phyloP scores from a whole-genome alignment of 1,140 invertebrate species.

The Ips typographus region DNA sequence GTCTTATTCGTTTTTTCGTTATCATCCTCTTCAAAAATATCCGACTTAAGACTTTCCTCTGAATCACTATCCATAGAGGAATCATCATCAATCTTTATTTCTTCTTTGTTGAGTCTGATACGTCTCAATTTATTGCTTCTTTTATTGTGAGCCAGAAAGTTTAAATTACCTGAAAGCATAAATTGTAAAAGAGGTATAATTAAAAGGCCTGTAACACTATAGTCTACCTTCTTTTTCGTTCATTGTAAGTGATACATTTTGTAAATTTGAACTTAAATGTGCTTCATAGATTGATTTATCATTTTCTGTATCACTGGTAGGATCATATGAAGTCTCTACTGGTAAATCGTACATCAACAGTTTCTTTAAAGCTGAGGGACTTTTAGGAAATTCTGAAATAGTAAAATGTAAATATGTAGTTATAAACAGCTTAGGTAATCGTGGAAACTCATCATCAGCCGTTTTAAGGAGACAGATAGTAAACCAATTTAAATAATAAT shows the following conservation, averaged over 20 bases:
- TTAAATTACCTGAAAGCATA: conserved; percentile 47
- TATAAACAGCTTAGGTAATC: background rate
- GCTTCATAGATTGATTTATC: conserved; percentile 52
- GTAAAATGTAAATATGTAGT: background rate
- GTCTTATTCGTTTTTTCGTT: conserved; percentile 29
- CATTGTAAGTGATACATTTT: conserved; percentile 51
- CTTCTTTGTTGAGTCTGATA: conserved; percentile 45
- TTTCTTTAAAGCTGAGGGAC: conserved; percentile 48
- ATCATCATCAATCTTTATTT: conserved; percentile 45
- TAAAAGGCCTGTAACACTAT: too few species aligned
- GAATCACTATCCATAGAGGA: conserved; percentile 49
- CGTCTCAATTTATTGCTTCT: conserved; percentile 50
- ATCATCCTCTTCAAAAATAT: conserved; percentile 46
- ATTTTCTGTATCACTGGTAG: conserved; percentile 50
- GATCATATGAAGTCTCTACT: conserved; percentile 41
- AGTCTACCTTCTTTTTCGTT: conserved; percentile 51
- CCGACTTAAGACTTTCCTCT: conserved; percentile 49
- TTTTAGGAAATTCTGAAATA: conserved; percentile 46
- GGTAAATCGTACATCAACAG: conserved; percentile 46
- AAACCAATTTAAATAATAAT: too few species aligned
- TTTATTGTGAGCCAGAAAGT: conserved; percentile 49
- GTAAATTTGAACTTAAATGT: conserved; percentile 51
- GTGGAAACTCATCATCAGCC: background rate
- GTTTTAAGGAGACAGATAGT: background rate
- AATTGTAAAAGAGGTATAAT: background rate